Evolutionary conservation across 2,888 invertebrate genomes (phyloP).

Genomic region (Drosophila prostipennis): DNA sequence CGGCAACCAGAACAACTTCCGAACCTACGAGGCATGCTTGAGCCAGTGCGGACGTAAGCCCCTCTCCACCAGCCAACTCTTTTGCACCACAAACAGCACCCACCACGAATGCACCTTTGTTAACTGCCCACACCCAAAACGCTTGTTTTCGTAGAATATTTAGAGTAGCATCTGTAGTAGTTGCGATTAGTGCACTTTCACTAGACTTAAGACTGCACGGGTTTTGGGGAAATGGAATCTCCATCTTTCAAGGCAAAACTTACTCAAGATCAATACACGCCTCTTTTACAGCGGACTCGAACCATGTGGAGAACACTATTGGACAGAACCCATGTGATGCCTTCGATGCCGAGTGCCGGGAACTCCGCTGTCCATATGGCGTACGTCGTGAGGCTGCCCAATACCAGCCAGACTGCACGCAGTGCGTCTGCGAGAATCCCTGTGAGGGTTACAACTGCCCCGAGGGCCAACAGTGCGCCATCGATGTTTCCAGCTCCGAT

Average conservation of each 20-base stretch:
- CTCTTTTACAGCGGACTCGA: constrained; percentile 45
- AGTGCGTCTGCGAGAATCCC: constrained; percentile 91
- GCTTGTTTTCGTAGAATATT: constrained; percentile 50
- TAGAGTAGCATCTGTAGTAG: constrained; percentile 49
- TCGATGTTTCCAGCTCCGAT: constrained; percentile 84
- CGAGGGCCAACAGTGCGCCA: constrained; percentile 88
- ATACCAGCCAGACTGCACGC: constrained; percentile 87
- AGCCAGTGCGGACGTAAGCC: constrained; percentile 86
- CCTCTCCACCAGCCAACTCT: constrained; percentile 16
- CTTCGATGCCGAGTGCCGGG: constrained; percentile 87
- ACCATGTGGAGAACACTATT: constrained; percentile 60
- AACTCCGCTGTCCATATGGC: constrained; percentile 90
- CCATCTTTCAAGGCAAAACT: fast-evolving
- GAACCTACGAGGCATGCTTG: constrained; percentile 89
- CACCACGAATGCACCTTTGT: constrained; percentile 46
- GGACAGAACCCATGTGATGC: constrained; percentile 85
- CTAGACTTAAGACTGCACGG: constrained; percentile 65
- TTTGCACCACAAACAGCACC: constrained; percentile 12
- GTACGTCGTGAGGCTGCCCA: constrained; percentile 86
- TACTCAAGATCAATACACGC: not conserved
- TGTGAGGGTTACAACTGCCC: constrained; percentile 88
- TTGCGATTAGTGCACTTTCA: constrained; percentile 62
- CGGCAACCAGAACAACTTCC: constrained; percentile 94
- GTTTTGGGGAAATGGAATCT: constrained; percentile 11
- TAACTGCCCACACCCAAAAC: constrained; percentile 28